Base-by-base conservation (phyloP, 2,888 invertebrate species). In the Pandemis cinnamomeana region DNA sequence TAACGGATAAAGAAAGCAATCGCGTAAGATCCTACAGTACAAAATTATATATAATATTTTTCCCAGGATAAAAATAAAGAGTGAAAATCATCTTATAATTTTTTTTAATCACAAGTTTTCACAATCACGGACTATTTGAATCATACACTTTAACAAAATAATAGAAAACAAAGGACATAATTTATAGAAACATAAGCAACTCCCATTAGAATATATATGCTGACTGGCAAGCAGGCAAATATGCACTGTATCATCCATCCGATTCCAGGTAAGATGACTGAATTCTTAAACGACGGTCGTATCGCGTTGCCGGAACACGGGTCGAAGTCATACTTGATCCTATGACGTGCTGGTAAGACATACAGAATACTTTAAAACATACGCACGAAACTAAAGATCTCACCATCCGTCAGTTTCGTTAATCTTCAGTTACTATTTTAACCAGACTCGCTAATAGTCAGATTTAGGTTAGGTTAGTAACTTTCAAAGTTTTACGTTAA, bases 101-200 rank as follows among this genome's bases (percentile, higher is more conserved):
- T 53, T 53, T 55, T 55, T 55, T 55, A 3, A 55, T 55, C 53
- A 55, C 53, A 55, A 55, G 15, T 20, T 55, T 15, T 55, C 15
- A 55, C 20, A 10, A 48, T 3, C 46, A 11, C 6, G 5, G 5
- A 51, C 13, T 7, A 6, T 0, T 20, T 13, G 11, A 5, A 55
- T 7, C 13, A 51, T 13, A 55, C 53, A 46, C 2, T 11, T 55
- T 15, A 55, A 7, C 53, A 55, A 55, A 55, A 8, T 2, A 20
- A 55, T 15, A 55, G 7, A 2, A 55, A 20, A 20, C 15, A 15
- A 8, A 55, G 15, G 3, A 55, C 3, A 0, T 3, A 7, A 4
- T 55, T 55, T 7, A 55, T 4, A 55, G 15, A 7, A 55, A 55
- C 53, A 20, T 55, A 55, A 15, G 8, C 15, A 2, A 3, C 8